Evolutionary conservation across 1,140 invertebrate species (phyloP).

Genomic region (Oedothorax gibbosus): DNA sequence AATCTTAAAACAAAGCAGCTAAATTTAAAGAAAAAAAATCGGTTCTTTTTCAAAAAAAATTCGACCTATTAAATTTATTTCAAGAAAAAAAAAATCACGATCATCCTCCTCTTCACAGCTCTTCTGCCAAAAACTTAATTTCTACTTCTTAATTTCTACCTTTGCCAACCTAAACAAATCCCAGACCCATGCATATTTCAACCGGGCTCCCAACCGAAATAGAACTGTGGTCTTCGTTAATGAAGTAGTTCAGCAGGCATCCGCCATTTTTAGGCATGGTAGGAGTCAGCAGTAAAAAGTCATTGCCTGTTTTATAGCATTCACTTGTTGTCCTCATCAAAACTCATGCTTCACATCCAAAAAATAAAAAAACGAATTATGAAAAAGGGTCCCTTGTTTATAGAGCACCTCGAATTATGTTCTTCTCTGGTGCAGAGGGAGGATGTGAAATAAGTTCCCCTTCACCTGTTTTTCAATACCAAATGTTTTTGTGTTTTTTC

Average conservation of each 20-base stretch:
- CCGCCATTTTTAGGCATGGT: conserved; percentile 29
- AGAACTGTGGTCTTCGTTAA: conserved; percentile 53
- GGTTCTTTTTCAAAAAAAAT: too few species aligned
- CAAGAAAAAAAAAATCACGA: too few species aligned
- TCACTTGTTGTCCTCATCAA: conserved; percentile 47
- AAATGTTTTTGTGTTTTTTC: too few species aligned
- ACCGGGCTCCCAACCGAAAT: conserved; percentile 36
- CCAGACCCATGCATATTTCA: conserved; percentile 19
- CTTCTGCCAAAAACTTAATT: not conserved
- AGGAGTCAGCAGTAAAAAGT: conserved; percentile 39
- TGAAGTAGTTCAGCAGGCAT: conserved; percentile 55
- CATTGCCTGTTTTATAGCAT: conserved; percentile 55
- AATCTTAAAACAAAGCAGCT: too few species aligned
- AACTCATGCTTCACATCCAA: conserved; percentile 5
- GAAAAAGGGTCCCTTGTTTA: conserved; percentile 34
- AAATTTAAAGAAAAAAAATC: too few species aligned
- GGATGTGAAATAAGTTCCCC: not conserved
- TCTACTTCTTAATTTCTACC: not conserved
- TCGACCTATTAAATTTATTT: too few species aligned
- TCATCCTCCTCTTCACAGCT: too few species aligned
- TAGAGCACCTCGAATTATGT: conserved; percentile 10
- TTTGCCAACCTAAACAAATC: conserved; percentile 18
- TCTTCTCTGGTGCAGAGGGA: conserved; percentile 13
- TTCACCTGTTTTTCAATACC: too few species aligned
- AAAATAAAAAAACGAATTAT: conserved; percentile 5